A percentile compares a stretch with the other conserved stretches of the same genome.
Evolutionary conservation across 2,113 vertebrate species (phyloP).

Genomic region (Nesogale talazaci): DNA sequence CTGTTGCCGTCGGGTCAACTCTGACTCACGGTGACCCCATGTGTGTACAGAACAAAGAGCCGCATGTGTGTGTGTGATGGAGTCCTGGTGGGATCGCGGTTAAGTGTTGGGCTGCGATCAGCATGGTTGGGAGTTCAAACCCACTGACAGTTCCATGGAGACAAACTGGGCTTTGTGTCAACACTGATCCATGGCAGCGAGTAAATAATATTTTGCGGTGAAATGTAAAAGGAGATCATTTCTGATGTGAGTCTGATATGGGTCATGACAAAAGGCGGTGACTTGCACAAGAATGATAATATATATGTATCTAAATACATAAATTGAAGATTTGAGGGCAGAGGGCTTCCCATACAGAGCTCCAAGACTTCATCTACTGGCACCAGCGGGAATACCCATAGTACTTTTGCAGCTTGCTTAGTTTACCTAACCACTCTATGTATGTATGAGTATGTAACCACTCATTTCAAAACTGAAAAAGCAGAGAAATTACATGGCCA

Average conservation of each 20-base stretch:
- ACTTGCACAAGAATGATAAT: not conserved
- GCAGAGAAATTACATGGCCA: not conserved
- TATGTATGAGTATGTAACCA: no score
- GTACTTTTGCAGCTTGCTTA: not conserved
- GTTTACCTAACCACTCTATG: not conserved
- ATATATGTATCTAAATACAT: not conserved
- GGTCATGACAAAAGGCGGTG: not conserved
- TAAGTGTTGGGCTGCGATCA: no score
- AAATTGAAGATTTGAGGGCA: not conserved
- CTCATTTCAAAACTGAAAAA: not conserved
- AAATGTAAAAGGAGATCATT: not conserved
- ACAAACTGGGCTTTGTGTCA: no score
- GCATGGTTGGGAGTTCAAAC: no score
- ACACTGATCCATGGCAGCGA: no score
- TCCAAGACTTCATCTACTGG: not conserved
- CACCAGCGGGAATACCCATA: not conserved
- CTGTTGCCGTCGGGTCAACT: not conserved
- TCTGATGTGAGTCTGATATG: not conserved
- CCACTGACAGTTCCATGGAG: no score
- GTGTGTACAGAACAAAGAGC: not conserved
- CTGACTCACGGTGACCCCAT: not conserved
- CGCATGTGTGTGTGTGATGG: not conserved
- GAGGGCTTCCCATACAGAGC: not conserved
- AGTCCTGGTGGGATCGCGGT: no score
- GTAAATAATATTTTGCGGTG: not conserved